Evolutionary conservation across 1,140 invertebrate genomes (phyloP), one percentile per base, ranked within the genome.

Genomic region (Solenopsis invicta): DNA sequence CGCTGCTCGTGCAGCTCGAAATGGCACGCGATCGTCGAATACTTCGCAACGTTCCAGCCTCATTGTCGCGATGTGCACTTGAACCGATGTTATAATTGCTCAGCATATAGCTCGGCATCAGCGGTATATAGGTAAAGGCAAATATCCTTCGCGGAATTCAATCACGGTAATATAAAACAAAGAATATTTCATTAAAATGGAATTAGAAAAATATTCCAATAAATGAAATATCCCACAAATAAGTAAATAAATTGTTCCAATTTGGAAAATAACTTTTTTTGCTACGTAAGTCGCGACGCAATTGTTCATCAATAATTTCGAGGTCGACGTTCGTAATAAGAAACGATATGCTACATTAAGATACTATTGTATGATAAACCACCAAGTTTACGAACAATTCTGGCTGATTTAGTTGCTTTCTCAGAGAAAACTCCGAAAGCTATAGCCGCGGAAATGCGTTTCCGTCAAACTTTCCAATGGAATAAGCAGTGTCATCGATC

Each of bases 11-110:
- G 91, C 78, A 62, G 41, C 72, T 90, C 85, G 88, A 93, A 94
- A 93, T 93, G 92, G 91, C 94, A 95, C 94, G 94, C 94, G 93
- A 95, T 94, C 88, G 84, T 50, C 81, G 71, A 86, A 87, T 89
- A 77, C 16, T 16, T 87, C 61, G 64, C 75, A 61, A 87, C 34
- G 41, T 72, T 76, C 24, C 86, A 61, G 66, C 66, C 59, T 88
- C 66, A 84, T 85, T 69, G 48, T 87, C 86, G 69, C 71, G 18
- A 56, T 66, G 34, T 5, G 52, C 50, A 72, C 59, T 85, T 66
- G 21, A 48, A n/a, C 4, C 54, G n/a, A 75, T 13, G 80, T 61
- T 56, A 34, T n/a, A 48, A 64, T 18, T 75, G 13, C 37, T 21
- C 52, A 8, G 12, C 13, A 48, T 13, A 18, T 34, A 50, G 41